Evolutionary conservation across 2,888 invertebrate genomes (phyloP), one percentile per base, ranked within the genome.

Genomic region (Dicycla oo): DNA sequence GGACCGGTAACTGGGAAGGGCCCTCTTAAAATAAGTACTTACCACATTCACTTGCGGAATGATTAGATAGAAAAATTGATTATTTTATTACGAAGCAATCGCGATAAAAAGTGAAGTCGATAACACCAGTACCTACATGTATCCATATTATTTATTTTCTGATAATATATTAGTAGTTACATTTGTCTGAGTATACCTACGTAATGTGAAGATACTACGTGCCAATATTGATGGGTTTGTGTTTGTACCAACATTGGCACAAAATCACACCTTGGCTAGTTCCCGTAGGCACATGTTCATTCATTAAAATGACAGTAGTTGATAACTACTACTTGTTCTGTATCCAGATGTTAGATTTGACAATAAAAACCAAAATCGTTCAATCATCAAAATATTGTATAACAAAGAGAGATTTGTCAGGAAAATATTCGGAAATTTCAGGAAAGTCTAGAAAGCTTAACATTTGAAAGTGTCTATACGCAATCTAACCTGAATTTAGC

Each of bases 41-140:
- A 53, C 40, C 40, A n/a, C 51, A 40, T 49, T 49, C 34, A 18
- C 26, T 62, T 26, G 10, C 15, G 40, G 20, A 51, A 58, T 20
- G 78, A 72, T 75, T 23, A 54, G 49, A 72, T 77, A 34, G 7
- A 43, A 72, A 54, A 54, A 64, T 30, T 5, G 60, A 76, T 69
- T 61, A 53, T 30, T 15, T 18, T 5, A 30, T n/a, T 47, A 54
- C 26, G 34, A 43, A 45, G 45, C n/a, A 54, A 75, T 72, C 60
- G 71, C 20, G 54, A 56, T 72, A 75, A 49, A 45, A 64, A 78
- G 63, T 51, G 30, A 65, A 76, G 51, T 45, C 45, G 60, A 76
- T 76, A 61, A 54, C 43, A 38, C 11, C 30, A 43, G 45, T 60
- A 8, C n/a, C n/a, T 47, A n/a, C 2, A 20, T 43, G 8, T 10